Base-by-base conservation (phyloP, 2,797 vertebrate genomes). In the Ptychadena robeensis region DNA sequence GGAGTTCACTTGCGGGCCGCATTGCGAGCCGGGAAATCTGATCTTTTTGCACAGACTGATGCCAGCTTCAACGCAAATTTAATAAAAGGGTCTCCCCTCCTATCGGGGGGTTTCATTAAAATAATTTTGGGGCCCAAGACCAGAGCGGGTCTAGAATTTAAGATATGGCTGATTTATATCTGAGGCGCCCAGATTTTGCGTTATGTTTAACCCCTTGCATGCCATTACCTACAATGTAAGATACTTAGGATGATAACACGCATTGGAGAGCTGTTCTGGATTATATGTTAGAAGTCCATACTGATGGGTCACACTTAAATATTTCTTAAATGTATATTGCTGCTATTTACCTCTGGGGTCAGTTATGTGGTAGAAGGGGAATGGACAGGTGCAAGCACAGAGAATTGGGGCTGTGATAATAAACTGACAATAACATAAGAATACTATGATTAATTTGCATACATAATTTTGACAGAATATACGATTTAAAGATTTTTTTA, bases 61-160 rank as follows among this genome's bases (percentile, higher is more conserved):
- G 82, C 82, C 82, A 85, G 72, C 82, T 85, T 59, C 82, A 80
- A 57, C 72, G 18, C 78, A 85, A 85, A 85, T 85, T 85, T 80
- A 85, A 85, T 85, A 85, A 85, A 80, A 80, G 57, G 82, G 82
- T 75, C 72, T 71, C 66, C 59, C 71, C 67, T 72, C 38, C 74
- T 80, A 75, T 80, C 65, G 53, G 77, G 82, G 82, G 78, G 82
- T 76, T 85, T 80, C 78, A 80, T 80, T 85, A 85, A 80, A 85
- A 73, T 85, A 9, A 85, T 85, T 80, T 85, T 30, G 71, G 72
- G 82, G 53, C 82, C 76, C 65, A 69, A 70, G 25, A 76, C 76
- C 63, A 69, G 61, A 73, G 82, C 72, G 34, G 40, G 48, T 80
- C 64, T 61, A 75, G 66, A 85, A 85, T 85, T 85, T 59, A 81